phyloP scores from a whole-genome alignment of 2,797 vertebrate species.

The Rachycentron canadum region DNA sequence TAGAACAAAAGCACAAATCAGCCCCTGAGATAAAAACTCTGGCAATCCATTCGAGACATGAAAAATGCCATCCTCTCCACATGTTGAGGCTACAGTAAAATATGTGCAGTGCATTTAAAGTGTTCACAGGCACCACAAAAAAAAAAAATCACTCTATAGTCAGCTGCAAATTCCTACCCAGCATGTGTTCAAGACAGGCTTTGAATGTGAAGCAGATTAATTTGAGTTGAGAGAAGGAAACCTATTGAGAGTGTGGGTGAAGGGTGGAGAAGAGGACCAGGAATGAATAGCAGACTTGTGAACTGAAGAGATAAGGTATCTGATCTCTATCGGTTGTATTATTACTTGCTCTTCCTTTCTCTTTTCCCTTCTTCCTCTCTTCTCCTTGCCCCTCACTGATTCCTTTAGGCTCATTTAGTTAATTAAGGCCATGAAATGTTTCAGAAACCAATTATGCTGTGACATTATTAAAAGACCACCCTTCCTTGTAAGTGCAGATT shows the following conservation, averaged over 20 bases:
- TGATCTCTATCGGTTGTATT: constrained; percentile 68
- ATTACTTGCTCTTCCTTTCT: constrained; percentile 39
- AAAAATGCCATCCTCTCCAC: constrained; percentile 24
- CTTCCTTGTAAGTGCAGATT: constrained; percentile 77
- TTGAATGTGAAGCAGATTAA: constrained; percentile 68
- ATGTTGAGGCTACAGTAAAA: constrained; percentile 24
- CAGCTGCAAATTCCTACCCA: constrained; percentile 35
- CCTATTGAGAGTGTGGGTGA: constrained; percentile 60
- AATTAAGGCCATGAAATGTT: constrained; percentile 84
- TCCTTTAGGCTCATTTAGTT: constrained; percentile 82
- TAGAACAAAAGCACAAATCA: constrained; percentile 8
- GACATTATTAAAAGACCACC: constrained; percentile 83
- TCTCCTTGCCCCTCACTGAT: constrained; percentile 53
- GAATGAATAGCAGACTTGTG: constrained; percentile 71
- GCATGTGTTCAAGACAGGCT: constrained; percentile 40
- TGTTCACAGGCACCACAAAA: constrained; percentile 13
- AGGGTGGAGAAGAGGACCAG: constrained; percentile 46
- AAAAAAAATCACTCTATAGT: constrained; percentile 5
- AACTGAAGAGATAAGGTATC: constrained; percentile 76
- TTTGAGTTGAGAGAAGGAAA: constrained; percentile 66
- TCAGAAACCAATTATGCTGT: constrained; percentile 84
- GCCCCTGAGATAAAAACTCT: constrained; percentile 5
- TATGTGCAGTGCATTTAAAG: constrained; percentile 25
- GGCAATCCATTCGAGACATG: constrained; percentile 1
- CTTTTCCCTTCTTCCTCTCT: constrained; percentile 39